Evolutionary conservation across 2,113 vertebrate genomes (phyloP).

Genomic region (Corydoras sp.): DNA sequence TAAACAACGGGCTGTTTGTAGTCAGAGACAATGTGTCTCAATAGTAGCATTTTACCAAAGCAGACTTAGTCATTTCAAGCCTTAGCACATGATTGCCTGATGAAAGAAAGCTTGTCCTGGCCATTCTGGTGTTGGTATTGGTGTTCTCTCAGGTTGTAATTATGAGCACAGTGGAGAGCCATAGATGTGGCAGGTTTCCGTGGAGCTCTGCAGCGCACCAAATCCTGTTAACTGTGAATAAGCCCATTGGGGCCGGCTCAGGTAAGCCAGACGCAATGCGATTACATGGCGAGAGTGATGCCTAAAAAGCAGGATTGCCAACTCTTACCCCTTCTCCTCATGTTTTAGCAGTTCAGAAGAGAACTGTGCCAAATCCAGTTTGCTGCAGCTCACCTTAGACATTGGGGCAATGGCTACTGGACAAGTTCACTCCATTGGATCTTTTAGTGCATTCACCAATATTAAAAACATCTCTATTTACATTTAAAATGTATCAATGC

Average conservation of each 20-base stretch:
- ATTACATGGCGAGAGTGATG: slow-evolving; percentile 50
- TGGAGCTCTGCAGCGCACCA: slow-evolving; percentile 42
- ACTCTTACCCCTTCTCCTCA: slow-evolving; percentile 27
- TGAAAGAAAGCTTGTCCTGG: not conserved
- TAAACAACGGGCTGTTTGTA: too few relatives aligned
- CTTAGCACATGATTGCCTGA: too few relatives aligned
- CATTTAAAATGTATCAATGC: too few relatives aligned
- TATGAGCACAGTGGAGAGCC: slow-evolving; percentile 46
- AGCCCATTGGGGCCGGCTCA: slow-evolving; percentile 49
- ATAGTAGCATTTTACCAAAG: too few relatives aligned
- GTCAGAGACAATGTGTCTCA: too few relatives aligned
- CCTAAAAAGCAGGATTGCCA: slow-evolving; percentile 45
- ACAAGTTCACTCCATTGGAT: not conserved
- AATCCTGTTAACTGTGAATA: slow-evolving; percentile 58
- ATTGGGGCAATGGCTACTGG: slow-evolving; percentile 10
- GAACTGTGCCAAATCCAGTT: slow-evolving; percentile 28
- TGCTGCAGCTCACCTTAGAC: slow-evolving; percentile 22
- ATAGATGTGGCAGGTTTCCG: slow-evolving; percentile 25
- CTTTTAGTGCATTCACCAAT: too few relatives aligned
- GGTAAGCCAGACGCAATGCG: slow-evolving; percentile 54
- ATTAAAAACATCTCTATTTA: too few relatives aligned
- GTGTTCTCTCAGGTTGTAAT: slow-evolving; percentile 52
- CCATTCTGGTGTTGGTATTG: slow-evolving; percentile 38
- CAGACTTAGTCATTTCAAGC: too few relatives aligned
- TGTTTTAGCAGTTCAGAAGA: slow-evolving; percentile 11